phyloP scores from a whole-genome alignment of 1,140 invertebrate species.

The Choristoneura fumiferana region DNA sequence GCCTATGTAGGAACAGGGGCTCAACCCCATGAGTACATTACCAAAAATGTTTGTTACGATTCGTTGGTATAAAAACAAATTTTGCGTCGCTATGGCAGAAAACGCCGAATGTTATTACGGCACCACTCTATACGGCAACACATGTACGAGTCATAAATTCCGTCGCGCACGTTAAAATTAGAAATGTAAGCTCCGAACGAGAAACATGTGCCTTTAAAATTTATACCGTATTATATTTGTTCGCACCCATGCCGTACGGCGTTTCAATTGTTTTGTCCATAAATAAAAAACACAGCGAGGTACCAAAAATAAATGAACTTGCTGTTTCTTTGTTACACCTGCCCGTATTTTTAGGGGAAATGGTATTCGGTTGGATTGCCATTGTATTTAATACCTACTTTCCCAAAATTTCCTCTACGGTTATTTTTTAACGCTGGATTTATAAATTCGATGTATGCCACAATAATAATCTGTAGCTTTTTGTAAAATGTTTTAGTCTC shows the following conservation, averaged over 20 bases:
- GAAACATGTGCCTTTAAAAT: constrained; percentile 71
- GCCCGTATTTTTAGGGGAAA: background rate
- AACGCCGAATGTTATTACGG: constrained; percentile 60
- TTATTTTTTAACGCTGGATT: too few relatives aligned
- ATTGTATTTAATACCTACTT: background rate
- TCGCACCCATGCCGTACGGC: constrained; percentile 38
- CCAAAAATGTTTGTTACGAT: constrained; percentile 16
- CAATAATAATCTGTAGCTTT: too few relatives aligned
- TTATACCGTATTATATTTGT: constrained; percentile 63
- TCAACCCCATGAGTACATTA: constrained; percentile 7
- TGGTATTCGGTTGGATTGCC: background rate
- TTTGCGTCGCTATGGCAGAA: constrained; percentile 5
- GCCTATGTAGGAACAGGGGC: background rate
- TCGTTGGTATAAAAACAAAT: constrained; percentile 11
- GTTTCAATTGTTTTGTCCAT: constrained; percentile 39
- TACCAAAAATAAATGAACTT: constrained; percentile 5
- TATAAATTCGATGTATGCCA: too few relatives aligned
- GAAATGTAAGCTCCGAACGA: constrained; percentile 57
- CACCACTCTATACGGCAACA: constrained; percentile 61
- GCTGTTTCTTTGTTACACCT: constrained; percentile 10
- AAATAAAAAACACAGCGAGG: constrained; percentile 31
- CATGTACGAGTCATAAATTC: constrained; percentile 68
- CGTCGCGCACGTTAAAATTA: constrained; percentile 69
- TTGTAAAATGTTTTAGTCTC: too few relatives aligned
- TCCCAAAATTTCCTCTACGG: too few relatives aligned